Evolutionary conservation across 2,888 invertebrate species (phyloP), one percentile per base, ranked within the genome.

Genomic region (Zelleria hepariella): DNA sequence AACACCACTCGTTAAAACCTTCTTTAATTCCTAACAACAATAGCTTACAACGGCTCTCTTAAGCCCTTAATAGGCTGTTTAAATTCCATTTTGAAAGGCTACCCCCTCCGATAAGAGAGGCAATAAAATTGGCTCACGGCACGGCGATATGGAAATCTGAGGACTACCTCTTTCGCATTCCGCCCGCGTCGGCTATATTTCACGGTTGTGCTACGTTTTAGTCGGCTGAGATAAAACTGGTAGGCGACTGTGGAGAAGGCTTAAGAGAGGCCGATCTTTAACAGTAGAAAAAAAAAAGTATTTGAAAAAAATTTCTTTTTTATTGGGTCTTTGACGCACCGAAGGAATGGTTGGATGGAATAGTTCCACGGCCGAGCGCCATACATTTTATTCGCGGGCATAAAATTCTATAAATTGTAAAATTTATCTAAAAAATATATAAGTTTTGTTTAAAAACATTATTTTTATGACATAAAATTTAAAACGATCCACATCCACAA

Each of bases 171-270:
- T 75, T 81, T 80, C 80, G 75, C 79, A 83, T 86, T 82, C 85
- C 71, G 67, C 71, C 75, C 82, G 76, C 78, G 80, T 62, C 65
- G 69, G 64, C 79, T 78, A 84, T 85, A 85, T 85, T 86, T 85
- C 79, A 84, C 80, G 75, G 75, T 66, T 76, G 80, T 83, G 82
- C 84, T 80, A 82, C 74, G 77, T 42, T 42, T 42, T 42, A 42
- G 32, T 42, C 32, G 75, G 78, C 78, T 80, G 78, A 76, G 84
- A 83, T 85, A 84, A 81, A 80, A 25, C 68, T 65, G 71, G 64
- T 67, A 53, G 1, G 5, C 10, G 52, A 56, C 61, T 68, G 60
- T 67, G 77, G 81, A 78, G 61, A 57, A 3, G 65, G 76, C 69
- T 52, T 49, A 23, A 58, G 15, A 2, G 51, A 26, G 21, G 20